Evolutionary conservation across 1,140 invertebrate genomes (phyloP).

Genomic region (Dreissena rostriformis): DNA sequence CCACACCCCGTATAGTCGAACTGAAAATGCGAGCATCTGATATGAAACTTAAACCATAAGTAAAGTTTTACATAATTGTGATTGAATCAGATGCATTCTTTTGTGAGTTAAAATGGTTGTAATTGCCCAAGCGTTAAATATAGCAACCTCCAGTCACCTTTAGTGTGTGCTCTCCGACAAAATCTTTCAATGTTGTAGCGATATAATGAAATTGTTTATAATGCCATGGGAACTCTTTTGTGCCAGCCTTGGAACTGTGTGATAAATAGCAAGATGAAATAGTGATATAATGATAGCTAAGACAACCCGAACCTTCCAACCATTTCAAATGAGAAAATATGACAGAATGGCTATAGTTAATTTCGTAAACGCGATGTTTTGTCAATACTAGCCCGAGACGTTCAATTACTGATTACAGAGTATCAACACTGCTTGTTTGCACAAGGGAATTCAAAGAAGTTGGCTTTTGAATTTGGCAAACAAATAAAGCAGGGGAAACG

Average conservation of each 20-base stretch:
- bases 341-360: neutral
- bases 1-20: constrained; percentile 71
- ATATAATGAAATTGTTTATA: too few relatives aligned
- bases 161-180: too few relatives aligned
- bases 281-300: constrained; percentile 31
- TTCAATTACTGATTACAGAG: neutral
- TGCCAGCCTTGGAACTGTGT: constrained; percentile 65
- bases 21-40: too few relatives aligned
- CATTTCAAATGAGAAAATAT: neutral
- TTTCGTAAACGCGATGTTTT: neutral
- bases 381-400: neutral
- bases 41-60: too few relatives aligned
- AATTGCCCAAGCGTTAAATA: too few relatives aligned
- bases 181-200: too few relatives aligned
- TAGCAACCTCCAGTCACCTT: too few relatives aligned
- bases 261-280: constrained; percentile 60
- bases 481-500: neutral
- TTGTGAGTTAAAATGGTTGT: too few relatives aligned
- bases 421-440: neutral
- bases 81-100: too few relatives aligned
- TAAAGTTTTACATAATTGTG: too few relatives aligned
- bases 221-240: too few relatives aligned
- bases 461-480: neutral
- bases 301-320: too few relatives aligned
- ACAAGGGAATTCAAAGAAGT: neutral